Conservation (phyloP, 2,113 vertebrate species). For the Catagonus wagneri region DNA sequence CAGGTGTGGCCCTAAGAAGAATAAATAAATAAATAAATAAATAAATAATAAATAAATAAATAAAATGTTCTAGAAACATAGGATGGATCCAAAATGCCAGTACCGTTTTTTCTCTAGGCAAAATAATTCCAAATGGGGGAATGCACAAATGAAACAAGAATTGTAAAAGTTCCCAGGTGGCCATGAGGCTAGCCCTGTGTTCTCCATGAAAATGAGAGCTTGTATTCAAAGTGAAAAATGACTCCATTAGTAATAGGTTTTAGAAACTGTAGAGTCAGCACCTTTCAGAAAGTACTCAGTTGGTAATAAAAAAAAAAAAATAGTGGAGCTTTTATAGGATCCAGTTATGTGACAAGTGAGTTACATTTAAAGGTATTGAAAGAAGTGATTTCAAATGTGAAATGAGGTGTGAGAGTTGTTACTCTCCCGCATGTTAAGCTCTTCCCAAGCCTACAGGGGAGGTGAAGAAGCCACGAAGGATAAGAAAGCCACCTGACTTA, state of each 20-base stretch:
- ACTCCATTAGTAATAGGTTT: conserved; percentile 34
- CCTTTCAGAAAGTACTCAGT: conserved; percentile 37
- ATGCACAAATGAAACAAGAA: neutral
- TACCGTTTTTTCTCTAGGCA: neutral
- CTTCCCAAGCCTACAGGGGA: neutral
- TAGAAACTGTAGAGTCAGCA: conserved; percentile 27
- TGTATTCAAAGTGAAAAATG: conserved; percentile 56
- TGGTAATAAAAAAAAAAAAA: neutral
- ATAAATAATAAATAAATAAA: too few relatives aligned
- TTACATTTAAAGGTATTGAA: conserved; percentile 22
- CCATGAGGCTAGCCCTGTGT: neutral
- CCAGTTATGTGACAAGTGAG: conserved; percentile 43
- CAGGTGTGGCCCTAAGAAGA: too few relatives aligned
- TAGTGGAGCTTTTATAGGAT: neutral
- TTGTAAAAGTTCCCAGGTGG: neutral
- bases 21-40: too few relatives aligned
- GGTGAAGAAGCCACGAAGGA: neutral
- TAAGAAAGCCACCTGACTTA: neutral
- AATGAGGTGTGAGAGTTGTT: neutral
- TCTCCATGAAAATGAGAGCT: neutral
- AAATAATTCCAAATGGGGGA: neutral
- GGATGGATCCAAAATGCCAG: conserved; percentile 5
- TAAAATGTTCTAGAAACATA: neutral
- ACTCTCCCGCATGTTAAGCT: neutral
- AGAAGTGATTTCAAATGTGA: conserved; percentile 36